These are phyloP conservation scores for Anarhynchus alexandrinus DNA, from an alignment of 2,113 vertebrate species.

Conservation along the genomic window DNA sequence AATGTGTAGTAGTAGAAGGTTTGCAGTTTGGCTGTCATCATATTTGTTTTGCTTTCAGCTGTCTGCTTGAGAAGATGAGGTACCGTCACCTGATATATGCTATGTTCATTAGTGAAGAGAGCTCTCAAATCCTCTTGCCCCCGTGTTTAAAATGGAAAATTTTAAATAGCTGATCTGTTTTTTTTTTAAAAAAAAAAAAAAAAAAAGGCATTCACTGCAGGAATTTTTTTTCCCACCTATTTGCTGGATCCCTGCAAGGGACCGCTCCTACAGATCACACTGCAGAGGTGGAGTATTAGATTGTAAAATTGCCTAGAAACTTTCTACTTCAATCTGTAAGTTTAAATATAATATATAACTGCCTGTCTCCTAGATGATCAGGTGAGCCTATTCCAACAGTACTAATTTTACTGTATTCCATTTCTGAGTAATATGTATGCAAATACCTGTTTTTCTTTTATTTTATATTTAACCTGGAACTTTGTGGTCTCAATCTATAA, in stretches of 20 bases:
- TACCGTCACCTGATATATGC: background rate
- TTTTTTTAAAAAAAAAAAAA: background rate
- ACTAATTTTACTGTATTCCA: background rate
- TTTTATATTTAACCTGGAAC: background rate
- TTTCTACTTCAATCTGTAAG: no score
- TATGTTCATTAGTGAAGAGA: background rate
- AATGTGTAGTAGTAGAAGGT: background rate
- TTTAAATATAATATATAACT: no score
- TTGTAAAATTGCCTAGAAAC: background rate
- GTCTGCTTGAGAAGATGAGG: background rate
- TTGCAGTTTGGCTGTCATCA: background rate
- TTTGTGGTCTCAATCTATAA: no score
- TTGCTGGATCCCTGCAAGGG: background rate
- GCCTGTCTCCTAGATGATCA: background rate
- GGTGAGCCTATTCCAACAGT: background rate
- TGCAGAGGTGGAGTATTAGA: background rate
- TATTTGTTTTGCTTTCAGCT: background rate
- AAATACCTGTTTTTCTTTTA: background rate
- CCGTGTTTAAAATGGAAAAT: background rate
- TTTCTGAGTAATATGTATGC: background rate
- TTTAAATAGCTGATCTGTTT: background rate
- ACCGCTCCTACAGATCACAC: background rate
- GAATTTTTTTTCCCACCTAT: background rate
- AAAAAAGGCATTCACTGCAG: background rate
- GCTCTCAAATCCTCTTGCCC: background rate